Conservation (phyloP, 2,888 invertebrate genomes). For the Hoplodrina ambigua region DNA sequence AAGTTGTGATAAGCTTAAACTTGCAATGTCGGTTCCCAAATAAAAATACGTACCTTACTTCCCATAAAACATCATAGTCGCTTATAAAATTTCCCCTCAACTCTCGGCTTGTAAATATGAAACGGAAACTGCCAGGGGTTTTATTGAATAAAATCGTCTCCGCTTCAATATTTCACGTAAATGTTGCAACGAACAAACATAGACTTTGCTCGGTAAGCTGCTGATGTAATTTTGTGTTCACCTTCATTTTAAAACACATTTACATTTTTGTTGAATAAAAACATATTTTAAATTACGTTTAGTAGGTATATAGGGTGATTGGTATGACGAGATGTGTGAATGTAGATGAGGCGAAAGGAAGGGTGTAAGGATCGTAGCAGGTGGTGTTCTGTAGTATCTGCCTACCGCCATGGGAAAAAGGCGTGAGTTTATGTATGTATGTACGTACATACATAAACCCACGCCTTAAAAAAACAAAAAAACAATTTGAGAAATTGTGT, state of each 20-base stretch:
- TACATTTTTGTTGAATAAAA: background rate
- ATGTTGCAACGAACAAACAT: background rate
- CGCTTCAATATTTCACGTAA: background rate
- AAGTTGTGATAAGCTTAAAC: background rate
- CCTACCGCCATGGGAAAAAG: too few relatives aligned
- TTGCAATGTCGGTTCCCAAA: background rate
- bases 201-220: background rate
- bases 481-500: too few relatives aligned
- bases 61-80: background rate
- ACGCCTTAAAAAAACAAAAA: too few relatives aligned
- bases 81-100: conserved; percentile 10
- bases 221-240: background rate
- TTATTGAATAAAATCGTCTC: conserved; percentile 10
- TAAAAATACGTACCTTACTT: background rate
- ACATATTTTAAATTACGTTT: too few relatives aligned
- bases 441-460: too few relatives aligned
- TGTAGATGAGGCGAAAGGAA: too few relatives aligned
- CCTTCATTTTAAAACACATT: conserved; percentile 1
- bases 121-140: conserved; percentile 12
- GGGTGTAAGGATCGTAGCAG: too few relatives aligned
- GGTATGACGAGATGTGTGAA: too few relatives aligned
- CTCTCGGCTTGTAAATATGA: background rate
- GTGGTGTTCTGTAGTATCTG: too few relatives aligned
- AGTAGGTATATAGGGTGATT: too few relatives aligned
- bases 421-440: too few relatives aligned